These are phyloP conservation scores for Lasioglossum villosulum DNA, from an alignment of 2,888 invertebrate species.

Conservation along the genomic window DNA sequence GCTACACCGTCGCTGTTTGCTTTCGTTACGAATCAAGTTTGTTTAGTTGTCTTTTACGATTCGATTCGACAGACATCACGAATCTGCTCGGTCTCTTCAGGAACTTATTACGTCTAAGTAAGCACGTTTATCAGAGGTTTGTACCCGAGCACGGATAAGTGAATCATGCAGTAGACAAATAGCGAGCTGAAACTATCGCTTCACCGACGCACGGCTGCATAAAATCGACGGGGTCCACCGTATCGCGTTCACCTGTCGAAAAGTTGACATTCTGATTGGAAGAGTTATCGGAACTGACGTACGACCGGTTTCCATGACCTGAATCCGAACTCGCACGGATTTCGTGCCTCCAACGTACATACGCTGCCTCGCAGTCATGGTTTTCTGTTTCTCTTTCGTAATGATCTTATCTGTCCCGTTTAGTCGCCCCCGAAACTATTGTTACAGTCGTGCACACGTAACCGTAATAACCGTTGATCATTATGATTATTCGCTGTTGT, in stretches of 20 bases:
- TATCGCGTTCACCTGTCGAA: constrained; percentile 52
- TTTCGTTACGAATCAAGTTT: neutral
- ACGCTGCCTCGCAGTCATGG: constrained; percentile 31
- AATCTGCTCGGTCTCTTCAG: neutral
- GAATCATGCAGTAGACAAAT: neutral
- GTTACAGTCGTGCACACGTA: constrained; percentile 27
- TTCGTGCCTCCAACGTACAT: constrained; percentile 39
- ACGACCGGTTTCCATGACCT: constrained; percentile 62
- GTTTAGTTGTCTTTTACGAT: neutral
- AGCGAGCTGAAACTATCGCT: neutral
- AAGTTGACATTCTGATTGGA: constrained; percentile 57
- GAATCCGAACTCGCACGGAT: constrained; percentile 45
- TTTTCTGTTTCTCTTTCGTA: constrained; percentile 58
- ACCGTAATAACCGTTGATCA: neutral
- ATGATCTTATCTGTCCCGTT: constrained; percentile 43
- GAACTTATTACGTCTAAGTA: neutral
- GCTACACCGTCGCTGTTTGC: neutral
- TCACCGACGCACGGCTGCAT: neutral
- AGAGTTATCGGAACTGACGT: constrained; percentile 48
- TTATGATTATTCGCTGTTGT: neutral
- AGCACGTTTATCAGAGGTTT: neutral
- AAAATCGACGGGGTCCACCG: neutral
- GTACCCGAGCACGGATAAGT: neutral
- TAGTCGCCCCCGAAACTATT: constrained; percentile 26
- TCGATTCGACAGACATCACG: neutral